Evolutionary conservation across 2,113 vertebrate species (phyloP).

Genomic region (Hippocampus barbouri): DNA sequence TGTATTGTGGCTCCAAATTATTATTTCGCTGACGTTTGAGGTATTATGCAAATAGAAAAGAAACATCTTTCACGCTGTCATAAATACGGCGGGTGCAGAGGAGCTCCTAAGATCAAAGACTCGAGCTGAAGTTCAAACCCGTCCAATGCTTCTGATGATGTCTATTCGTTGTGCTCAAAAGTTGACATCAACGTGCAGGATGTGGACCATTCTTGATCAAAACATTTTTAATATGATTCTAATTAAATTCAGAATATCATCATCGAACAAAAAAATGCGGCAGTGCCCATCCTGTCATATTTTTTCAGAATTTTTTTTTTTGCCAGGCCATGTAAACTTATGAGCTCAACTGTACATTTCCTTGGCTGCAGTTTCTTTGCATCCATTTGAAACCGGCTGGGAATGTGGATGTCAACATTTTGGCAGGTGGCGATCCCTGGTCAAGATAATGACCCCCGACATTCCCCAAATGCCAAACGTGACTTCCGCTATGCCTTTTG

Average conservation of each 20-base stretch:
- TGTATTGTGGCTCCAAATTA: neutral
- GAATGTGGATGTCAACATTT: slow-evolving; percentile 18
- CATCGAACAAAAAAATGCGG: neutral
- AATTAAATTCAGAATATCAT: neutral
- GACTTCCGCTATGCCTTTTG: slow-evolving; percentile 10
- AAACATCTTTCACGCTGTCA: slow-evolving; percentile 15
- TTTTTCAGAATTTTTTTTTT: neutral
- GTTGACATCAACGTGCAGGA: neutral
- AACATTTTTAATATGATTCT: neutral
- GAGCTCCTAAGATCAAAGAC: slow-evolving; percentile 52
- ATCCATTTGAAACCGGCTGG: neutral
- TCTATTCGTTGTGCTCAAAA: neutral
- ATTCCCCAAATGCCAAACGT: slow-evolving; percentile 29
- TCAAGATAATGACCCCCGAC: slow-evolving; percentile 40
- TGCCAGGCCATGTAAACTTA: neutral
- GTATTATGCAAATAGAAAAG: neutral
- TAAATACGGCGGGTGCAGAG: slow-evolving; percentile 30
- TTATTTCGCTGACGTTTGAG: neutral
- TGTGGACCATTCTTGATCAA: neutral
- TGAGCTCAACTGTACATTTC: neutral
- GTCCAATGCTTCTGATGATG: neutral
- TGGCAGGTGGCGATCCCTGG: slow-evolving; percentile 31
- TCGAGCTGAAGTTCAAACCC: slow-evolving; percentile 11
- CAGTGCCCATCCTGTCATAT: neutral
- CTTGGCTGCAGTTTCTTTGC: neutral